These are phyloP conservation scores for Acipenser transmontanus DNA, from an alignment of 2,797 vertebrate species.

Conservation along the genomic window DNA sequence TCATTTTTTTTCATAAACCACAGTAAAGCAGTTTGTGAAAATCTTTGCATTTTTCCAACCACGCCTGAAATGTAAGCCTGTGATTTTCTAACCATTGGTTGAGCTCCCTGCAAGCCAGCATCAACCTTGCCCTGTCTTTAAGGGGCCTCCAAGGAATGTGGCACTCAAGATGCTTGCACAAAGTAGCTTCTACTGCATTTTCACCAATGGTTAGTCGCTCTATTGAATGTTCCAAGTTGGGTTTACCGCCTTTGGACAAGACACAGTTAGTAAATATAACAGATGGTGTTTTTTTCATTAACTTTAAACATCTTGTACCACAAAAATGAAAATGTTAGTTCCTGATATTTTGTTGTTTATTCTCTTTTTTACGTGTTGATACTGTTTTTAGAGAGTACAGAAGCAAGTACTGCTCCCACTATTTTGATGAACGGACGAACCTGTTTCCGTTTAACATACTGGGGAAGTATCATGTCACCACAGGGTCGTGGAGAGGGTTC, in stretches of 20 bases:
- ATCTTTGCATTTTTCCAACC: conserved; percentile 30
- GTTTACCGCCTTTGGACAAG: conserved; percentile 42
- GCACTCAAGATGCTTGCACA: conserved; percentile 16
- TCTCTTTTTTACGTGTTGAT: too few species aligned
- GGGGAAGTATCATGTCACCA: too few species aligned
- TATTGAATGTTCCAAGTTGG: conserved; percentile 21
- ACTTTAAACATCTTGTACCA: too few species aligned
- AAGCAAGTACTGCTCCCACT: too few species aligned
- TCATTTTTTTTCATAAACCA: conserved; percentile 46
- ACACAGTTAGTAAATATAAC: conserved; percentile 21
- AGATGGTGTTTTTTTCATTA: too few species aligned
- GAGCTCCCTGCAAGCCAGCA: conserved; percentile 21
- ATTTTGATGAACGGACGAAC: too few species aligned
- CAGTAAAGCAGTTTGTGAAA: conserved; percentile 46
- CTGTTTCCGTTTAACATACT: too few species aligned
- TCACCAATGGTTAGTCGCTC: conserved; percentile 11
- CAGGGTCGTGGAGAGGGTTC: too few species aligned
- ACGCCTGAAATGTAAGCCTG: conserved; percentile 59
- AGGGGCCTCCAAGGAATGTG: conserved; percentile 44
- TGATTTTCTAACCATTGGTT: conserved; percentile 36
- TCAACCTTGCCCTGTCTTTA: conserved; percentile 44
- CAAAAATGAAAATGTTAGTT: too few species aligned
- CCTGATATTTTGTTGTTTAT: too few species aligned
- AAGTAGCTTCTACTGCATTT: conserved; percentile 24
- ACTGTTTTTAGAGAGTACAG: too few species aligned